Percentiles rank a stretch among this genome's conserved stretches.
Conservation (phyloP, 2,113 vertebrate genomes). For the Syngnathus scovelli region DNA sequence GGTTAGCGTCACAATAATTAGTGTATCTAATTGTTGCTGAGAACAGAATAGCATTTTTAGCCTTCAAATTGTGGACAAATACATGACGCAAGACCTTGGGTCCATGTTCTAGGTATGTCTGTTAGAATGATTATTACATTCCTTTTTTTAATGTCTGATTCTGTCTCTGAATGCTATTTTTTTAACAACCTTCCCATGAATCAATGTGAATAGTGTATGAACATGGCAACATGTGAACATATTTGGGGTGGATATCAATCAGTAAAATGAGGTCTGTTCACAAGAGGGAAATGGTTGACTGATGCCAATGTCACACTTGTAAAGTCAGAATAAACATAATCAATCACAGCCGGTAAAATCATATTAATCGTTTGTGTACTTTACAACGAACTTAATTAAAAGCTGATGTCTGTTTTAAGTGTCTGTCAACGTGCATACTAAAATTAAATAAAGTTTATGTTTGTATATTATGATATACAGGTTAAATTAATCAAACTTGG, state of each 20-base stretch:
- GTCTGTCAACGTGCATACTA: background rate
- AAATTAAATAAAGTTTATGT: background rate
- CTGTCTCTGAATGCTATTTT: too few relatives aligned
- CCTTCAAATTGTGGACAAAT: too few relatives aligned
- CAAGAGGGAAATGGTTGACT: conserved; percentile 24
- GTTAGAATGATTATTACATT: too few relatives aligned
- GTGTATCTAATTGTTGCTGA: too few relatives aligned
- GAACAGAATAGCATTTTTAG: too few relatives aligned
- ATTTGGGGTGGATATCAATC: conserved; percentile 27
- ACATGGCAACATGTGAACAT: background rate
- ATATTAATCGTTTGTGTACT: background rate
- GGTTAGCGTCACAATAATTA: too few relatives aligned
- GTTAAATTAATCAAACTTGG: background rate
- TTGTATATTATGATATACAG: background rate
- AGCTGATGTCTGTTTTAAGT: background rate
- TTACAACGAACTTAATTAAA: background rate
- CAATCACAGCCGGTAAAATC: conserved; percentile 6
- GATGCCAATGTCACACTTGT: conserved; percentile 23
- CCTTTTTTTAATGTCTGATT: too few relatives aligned
- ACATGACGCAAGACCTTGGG: too few relatives aligned
- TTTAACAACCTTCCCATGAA: too few relatives aligned
- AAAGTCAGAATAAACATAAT: conserved; percentile 15
- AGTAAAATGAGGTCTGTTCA: conserved; percentile 34
- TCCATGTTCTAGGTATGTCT: too few relatives aligned
- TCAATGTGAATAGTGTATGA: background rate